phyloP scores from a whole-genome alignment of 1,140 invertebrate genomes.

The Leptonema lineaticorne region DNA sequence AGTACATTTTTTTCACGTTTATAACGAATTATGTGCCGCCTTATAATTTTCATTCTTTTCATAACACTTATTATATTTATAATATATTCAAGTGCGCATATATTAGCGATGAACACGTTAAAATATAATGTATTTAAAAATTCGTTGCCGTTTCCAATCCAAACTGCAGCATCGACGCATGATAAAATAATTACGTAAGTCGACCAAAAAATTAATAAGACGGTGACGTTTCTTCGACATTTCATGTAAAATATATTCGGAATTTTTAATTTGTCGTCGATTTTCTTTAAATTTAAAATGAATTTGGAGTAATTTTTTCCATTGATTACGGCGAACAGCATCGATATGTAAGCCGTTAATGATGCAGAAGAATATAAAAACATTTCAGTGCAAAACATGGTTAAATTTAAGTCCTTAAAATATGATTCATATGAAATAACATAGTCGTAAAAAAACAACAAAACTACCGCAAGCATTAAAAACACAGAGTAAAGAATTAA shows the following conservation, averaged over 20 bases:
- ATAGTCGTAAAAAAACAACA: not conserved
- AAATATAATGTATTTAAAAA: not conserved
- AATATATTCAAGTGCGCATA: not conserved
- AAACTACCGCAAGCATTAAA: not conserved
- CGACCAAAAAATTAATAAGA: not conserved
- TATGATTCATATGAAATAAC: not conserved
- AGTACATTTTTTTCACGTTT: not conserved
- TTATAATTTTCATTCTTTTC: not conserved
- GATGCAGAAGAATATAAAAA: not conserved
- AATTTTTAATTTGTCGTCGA: not conserved
- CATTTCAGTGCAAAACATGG: not conserved
- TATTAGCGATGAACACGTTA: not conserved
- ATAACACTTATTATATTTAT: not conserved
- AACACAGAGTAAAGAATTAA: not conserved
- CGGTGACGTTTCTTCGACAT: not conserved
- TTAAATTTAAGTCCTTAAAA: not conserved
- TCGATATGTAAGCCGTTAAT: not conserved
- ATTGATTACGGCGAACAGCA: not conserved
- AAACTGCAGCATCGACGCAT: not conserved
- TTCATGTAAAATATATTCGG: not conserved
- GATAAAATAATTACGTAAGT: not conserved
- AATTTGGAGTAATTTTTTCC: not conserved
- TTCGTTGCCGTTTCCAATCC: not conserved
- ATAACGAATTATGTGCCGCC: not conserved
- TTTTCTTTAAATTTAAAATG: not conserved